phyloP scores from a whole-genome alignment of 53 echinoderm and acorn worm genomes.

The Stichopus horrens region DNA sequence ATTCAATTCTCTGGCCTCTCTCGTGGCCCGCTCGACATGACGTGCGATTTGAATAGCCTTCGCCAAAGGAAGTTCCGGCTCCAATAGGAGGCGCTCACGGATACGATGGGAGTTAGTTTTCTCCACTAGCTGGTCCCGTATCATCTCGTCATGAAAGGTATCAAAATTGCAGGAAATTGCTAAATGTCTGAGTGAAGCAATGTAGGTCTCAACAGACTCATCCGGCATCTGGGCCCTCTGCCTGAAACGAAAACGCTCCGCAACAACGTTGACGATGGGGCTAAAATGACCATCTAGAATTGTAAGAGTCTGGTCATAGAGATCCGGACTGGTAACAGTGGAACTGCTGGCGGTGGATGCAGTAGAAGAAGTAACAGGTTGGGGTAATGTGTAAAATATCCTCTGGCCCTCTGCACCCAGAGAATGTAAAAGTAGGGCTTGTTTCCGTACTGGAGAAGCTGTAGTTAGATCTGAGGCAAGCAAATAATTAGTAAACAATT shows the following conservation, averaged over 20 bases:
- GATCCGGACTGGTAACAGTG: neutral
- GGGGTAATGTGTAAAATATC: slow-evolving; percentile 6
- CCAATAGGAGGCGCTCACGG: slow-evolving; percentile 50
- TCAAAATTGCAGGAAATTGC: slow-evolving; percentile 55
- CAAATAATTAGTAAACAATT: slow-evolving; percentile 24
- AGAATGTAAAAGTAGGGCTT: slow-evolving; percentile 29
- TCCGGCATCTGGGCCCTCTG: slow-evolving; percentile 46
- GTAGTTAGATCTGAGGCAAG: neutral
- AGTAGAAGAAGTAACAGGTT: neutral
- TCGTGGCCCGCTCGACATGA: slow-evolving; percentile 29
- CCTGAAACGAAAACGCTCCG: slow-evolving; percentile 54
- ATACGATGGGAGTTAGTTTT: slow-evolving; percentile 43
- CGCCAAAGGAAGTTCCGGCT: slow-evolving; percentile 41
- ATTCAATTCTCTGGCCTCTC: slow-evolving; percentile 27
- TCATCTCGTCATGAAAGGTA: slow-evolving; percentile 51
- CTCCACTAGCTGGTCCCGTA: slow-evolving; percentile 57
- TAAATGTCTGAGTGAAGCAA: slow-evolving; percentile 52
- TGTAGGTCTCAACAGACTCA: slow-evolving; percentile 38
- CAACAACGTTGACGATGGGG: slow-evolving; percentile 49
- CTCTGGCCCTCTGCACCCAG: slow-evolving; percentile 23
- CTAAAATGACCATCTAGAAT: slow-evolving; percentile 41
- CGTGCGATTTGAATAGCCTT: slow-evolving; percentile 41
- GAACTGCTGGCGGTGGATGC: too few relatives aligned
- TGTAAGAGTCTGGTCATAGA: slow-evolving; percentile 23
- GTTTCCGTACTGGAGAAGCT: slow-evolving; percentile 4